Conservation (phyloP, 1,140 invertebrate genomes). For the Drosophila asahinai region DNA sequence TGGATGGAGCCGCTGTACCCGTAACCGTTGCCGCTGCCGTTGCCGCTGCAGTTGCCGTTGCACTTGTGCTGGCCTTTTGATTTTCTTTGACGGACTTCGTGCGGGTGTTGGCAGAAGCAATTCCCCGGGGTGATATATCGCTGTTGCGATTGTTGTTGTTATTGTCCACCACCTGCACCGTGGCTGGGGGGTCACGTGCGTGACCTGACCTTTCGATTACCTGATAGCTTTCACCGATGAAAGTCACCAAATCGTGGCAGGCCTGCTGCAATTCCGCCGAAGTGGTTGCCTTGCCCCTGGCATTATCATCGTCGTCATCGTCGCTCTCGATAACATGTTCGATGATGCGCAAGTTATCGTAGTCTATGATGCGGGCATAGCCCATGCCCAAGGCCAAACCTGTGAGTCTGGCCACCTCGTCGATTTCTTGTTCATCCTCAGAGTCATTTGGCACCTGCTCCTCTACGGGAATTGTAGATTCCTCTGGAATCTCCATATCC, state of each 20-base stretch:
- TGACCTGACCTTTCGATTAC: slow-evolving; percentile 59
- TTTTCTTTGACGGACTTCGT: slow-evolving; percentile 29
- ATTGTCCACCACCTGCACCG: slow-evolving; percentile 47
- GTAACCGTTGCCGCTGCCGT: slow-evolving; percentile 11
- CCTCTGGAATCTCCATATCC: neutral
- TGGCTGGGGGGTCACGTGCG: slow-evolving; percentile 11
- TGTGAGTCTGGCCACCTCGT: slow-evolving; percentile 54
- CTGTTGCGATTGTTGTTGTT: slow-evolving; percentile 67
- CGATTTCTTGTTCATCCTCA: slow-evolving; percentile 28
- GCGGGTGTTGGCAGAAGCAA: neutral
- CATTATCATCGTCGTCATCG: slow-evolving; percentile 31
- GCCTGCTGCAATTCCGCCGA: slow-evolving; percentile 40
- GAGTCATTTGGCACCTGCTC: slow-evolving; percentile 7
- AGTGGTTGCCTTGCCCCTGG: neutral
- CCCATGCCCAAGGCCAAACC: slow-evolving; percentile 58
- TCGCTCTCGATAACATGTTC: slow-evolving; percentile 82
- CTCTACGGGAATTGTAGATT: neutral
- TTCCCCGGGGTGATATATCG: neutral
- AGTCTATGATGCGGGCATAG: slow-evolving; percentile 78
- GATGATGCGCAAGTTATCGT: slow-evolving; percentile 79
- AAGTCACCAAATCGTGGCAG: slow-evolving; percentile 70
- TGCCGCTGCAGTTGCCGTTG: neutral
- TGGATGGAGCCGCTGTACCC: slow-evolving; percentile 20
- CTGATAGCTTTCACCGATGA: slow-evolving; percentile 78
- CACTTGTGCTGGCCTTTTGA: slow-evolving; percentile 41